phyloP scores from a whole-genome alignment of 2,113 vertebrate species.

The zebrafish (Danio rerio) region DNA sequence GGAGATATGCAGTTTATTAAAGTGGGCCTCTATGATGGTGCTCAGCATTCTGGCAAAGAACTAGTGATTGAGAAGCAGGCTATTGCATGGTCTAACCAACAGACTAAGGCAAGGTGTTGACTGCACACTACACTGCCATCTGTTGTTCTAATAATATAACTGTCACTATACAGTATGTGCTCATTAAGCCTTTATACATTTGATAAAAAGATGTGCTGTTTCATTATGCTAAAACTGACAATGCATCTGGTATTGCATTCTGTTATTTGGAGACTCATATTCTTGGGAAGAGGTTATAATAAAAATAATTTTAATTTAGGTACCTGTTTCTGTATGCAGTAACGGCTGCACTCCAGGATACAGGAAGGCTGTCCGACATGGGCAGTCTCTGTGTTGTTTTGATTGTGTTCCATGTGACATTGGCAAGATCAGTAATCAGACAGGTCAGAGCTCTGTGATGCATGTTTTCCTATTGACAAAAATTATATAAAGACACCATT shows the following conservation, averaged over 20 bases:
- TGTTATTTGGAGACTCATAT: no score
- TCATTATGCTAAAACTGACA: neutral
- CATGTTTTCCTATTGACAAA: neutral
- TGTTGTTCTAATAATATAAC: slow-evolving; percentile 63
- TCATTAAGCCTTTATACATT: neutral
- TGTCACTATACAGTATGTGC: neutral
- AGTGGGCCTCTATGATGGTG: slow-evolving; percentile 76
- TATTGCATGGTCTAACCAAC: slow-evolving; percentile 72
- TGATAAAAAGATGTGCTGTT: neutral
- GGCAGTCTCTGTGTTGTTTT: slow-evolving; percentile 81
- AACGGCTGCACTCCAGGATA: slow-evolving; percentile 75
- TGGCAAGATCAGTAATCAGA: slow-evolving; percentile 80
- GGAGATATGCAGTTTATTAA: slow-evolving; percentile 71
- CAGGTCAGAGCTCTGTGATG: slow-evolving; percentile 62
- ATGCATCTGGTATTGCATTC: neutral
- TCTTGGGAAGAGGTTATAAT: neutral
- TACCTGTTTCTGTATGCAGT: slow-evolving; percentile 76
- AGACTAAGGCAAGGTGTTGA: slow-evolving; percentile 77
- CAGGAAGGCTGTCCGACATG: slow-evolving; percentile 76
- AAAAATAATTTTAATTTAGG: slow-evolving; percentile 56
- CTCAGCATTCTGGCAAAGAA: slow-evolving; percentile 69
- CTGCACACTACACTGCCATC: slow-evolving; percentile 72
- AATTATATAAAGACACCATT: neutral
- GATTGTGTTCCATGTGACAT: slow-evolving; percentile 81
- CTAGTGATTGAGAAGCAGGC: slow-evolving; percentile 71